Percentiles rank a stretch among this genome's conserved stretches.
phyloP scores from a whole-genome alignment of 2,113 vertebrate species.

The Antechinus stuartii region DNA sequence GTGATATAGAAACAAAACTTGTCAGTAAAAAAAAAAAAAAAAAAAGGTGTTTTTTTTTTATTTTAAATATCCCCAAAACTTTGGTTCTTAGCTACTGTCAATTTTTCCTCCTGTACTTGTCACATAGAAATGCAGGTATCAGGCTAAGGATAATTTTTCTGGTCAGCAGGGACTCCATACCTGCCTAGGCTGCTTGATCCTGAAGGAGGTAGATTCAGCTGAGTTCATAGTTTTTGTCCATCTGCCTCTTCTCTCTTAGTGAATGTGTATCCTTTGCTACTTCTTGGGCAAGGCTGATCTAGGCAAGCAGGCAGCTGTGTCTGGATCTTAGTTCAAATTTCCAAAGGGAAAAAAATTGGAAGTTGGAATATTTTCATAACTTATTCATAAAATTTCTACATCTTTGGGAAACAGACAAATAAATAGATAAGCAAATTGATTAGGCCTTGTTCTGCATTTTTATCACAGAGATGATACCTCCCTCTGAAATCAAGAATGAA shows the following conservation, averaged over 20 bases:
- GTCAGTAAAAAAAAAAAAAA: neutral
- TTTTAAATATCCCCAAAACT: neutral
- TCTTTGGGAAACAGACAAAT: neutral
- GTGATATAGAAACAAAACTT: neutral
- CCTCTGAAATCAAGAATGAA: neutral
- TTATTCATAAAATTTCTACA: neutral
- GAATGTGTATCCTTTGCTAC: neutral
- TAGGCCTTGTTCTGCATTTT: neutral
- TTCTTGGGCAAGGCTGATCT: neutral
- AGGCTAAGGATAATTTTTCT: neutral
- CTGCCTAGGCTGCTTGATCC: neutral
- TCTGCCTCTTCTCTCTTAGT: neutral
- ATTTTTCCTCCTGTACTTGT: neutral
- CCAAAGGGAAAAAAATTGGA: neutral
- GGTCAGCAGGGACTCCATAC: neutral
- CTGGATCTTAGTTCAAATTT: neutral
- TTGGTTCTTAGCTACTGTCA: neutral
- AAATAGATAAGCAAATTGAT: neutral
- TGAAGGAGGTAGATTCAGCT: neutral
- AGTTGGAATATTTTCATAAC: neutral
- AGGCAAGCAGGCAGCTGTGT: neutral
- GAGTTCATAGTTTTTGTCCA: neutral
- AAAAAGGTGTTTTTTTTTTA: neutral
- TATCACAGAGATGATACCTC: neutral
- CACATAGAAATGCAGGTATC: neutral